phyloP scores from a whole-genome alignment of 2,113 vertebrate genomes.

The Tretioscincus oriximinensis region DNA sequence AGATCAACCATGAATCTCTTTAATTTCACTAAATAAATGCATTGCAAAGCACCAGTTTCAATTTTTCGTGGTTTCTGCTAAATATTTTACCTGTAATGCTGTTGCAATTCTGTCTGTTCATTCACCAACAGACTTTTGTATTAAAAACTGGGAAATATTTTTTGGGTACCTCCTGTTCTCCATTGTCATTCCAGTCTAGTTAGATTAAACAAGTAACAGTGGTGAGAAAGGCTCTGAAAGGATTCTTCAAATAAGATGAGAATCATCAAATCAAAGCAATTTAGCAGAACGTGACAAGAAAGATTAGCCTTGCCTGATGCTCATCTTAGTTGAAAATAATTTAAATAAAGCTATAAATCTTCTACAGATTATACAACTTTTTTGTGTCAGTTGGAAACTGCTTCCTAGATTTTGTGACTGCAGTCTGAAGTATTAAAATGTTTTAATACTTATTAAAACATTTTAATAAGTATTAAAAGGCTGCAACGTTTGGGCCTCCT shows the following conservation, averaged over 20 bases:
- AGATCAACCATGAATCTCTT: not conserved
- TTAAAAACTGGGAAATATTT: slow-evolving; percentile 29
- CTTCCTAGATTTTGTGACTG: slow-evolving; percentile 43
- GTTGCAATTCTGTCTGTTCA: not conserved
- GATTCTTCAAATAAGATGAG: slow-evolving; percentile 56
- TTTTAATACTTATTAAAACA: no score
- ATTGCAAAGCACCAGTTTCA: not conserved
- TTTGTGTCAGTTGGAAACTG: slow-evolving; percentile 58
- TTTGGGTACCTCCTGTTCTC: slow-evolving; percentile 30
- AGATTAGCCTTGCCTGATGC: slow-evolving; percentile 69
- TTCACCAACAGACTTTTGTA: not conserved
- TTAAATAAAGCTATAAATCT: slow-evolving; percentile 74
- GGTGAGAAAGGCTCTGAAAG: slow-evolving; percentile 16
- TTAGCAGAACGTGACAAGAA: slow-evolving; percentile 72
- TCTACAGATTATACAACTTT: slow-evolving; percentile 66
- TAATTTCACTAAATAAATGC: not conserved
- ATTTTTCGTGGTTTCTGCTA: not conserved
- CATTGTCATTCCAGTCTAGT: slow-evolving; percentile 51
- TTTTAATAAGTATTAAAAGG: no score
- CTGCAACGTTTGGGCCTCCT: no score
- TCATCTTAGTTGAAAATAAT: slow-evolving; percentile 72
- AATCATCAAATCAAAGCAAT: slow-evolving; percentile 71
- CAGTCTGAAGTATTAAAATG: slow-evolving; percentile 46
- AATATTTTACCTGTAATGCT: not conserved
- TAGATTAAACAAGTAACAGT: slow-evolving; percentile 58